These are phyloP conservation scores for Dynastes tityus DNA, from an alignment of 2,888 invertebrate species.

Conservation along the genomic window DNA sequence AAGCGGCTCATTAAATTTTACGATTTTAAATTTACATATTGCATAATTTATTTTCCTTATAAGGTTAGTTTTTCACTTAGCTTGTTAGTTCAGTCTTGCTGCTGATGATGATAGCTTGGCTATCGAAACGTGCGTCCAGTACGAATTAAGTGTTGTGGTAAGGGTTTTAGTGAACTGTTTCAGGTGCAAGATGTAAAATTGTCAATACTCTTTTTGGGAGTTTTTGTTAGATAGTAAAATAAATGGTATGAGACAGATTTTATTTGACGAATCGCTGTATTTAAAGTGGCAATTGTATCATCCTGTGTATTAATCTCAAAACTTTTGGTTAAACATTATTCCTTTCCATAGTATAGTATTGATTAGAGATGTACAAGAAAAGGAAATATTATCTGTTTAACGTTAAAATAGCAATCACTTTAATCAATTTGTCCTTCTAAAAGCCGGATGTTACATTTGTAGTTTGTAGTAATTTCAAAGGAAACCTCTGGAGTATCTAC, in stretches of 20 bases:
- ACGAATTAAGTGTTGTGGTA: no score
- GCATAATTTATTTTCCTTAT: no score
- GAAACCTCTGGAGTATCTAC: conserved; percentile 47
- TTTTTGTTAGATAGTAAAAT: not conserved
- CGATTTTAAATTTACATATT: no score
- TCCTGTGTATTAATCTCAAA: no score
- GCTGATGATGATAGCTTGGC: no score
- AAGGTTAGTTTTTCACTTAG: no score
- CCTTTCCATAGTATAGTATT: not conserved
- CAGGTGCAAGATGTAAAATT: not conserved
- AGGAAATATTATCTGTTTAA: not conserved
- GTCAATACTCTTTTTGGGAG: not conserved
- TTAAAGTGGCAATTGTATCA: no score
- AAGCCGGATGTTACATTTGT: conserved; percentile 20
- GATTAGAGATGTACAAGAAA: not conserved
- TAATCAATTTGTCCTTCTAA: conserved; percentile 34
- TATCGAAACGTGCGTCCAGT: no score
- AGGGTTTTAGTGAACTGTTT: no score
- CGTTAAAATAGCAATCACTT: not conserved
- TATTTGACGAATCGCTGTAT: no score
- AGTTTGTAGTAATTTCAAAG: conserved; percentile 53
- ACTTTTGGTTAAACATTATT: not conserved
- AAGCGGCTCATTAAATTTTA: no score
- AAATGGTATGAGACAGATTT: not conserved
- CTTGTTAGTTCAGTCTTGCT: no score